Conservation (phyloP, 2,113 vertebrate genomes). For the Manacus vitellinus region DNA sequence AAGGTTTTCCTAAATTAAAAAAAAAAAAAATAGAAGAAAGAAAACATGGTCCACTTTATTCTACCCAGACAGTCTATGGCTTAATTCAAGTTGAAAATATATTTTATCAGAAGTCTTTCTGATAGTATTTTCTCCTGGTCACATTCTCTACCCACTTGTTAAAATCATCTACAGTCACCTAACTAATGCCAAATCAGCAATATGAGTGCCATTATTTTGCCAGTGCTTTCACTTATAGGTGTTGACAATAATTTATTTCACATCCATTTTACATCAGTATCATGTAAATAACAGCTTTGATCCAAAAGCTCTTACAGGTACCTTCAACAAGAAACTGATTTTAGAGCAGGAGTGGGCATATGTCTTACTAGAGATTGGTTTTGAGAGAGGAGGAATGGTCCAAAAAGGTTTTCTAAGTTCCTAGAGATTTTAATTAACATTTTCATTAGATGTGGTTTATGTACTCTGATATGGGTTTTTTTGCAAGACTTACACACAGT, state of each 20-base stretch:
- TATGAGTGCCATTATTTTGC: not conserved
- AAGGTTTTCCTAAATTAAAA: not conserved
- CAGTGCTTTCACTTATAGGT: not conserved
- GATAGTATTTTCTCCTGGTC: not conserved
- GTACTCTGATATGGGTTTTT: not conserved
- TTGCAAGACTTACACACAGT: not conserved
- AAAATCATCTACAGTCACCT: not conserved
- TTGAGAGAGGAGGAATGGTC: not conserved
- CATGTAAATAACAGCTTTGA: not conserved
- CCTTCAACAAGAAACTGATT: not conserved
- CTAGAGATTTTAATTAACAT: not conserved
- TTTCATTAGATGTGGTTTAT: not conserved
- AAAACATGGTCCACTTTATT: not conserved
- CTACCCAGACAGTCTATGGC: not conserved
- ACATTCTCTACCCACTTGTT: not conserved
- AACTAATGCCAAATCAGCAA: not conserved
- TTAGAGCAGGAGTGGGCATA: not conserved
- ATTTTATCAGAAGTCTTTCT: not conserved
- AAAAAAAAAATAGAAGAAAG: no score
- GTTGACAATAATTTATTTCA: not conserved
- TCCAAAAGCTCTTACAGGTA: not conserved
- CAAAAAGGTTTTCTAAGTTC: not conserved
- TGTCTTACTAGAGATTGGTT: not conserved
- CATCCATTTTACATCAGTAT: not conserved
- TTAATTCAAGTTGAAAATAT: not conserved